These are phyloP conservation scores for Ibidorhyncha struthersii DNA, from an alignment of 2,113 vertebrate genomes.

Conservation along the genomic window DNA sequence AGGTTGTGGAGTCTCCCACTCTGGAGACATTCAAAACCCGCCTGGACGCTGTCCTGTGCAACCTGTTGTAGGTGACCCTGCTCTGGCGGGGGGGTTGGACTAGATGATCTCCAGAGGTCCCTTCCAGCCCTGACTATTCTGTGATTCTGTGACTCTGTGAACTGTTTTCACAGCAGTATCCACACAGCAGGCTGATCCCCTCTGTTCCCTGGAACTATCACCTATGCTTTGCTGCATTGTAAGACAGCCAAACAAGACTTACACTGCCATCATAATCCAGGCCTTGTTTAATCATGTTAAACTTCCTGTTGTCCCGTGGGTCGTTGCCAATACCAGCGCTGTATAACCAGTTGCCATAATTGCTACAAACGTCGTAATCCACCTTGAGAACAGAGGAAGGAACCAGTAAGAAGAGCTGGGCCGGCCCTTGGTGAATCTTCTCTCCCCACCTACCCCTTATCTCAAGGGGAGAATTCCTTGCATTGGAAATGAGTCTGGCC, in stretches of 20 bases:
- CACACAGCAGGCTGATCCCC: background rate
- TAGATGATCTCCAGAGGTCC: too few species aligned
- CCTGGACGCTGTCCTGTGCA: too few species aligned
- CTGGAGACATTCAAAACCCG: too few species aligned
- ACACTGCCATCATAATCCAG: constrained; percentile 80
- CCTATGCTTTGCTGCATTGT: background rate
- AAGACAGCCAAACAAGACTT: background rate
- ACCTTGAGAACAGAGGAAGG: constrained; percentile 63
- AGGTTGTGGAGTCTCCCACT: too few species aligned
- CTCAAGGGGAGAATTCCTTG: background rate
- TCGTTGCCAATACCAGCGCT: constrained; percentile 83
- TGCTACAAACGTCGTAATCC: constrained; percentile 82
- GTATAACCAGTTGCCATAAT: constrained; percentile 87
- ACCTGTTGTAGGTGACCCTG: too few species aligned
- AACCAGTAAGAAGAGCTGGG: background rate
- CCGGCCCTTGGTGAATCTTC: background rate
- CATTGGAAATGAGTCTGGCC: background rate
- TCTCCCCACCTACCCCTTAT: background rate
- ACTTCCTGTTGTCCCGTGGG: constrained; percentile 83
- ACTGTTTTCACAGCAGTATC: background rate
- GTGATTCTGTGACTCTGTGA: too few species aligned
- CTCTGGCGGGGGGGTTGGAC: too few species aligned
- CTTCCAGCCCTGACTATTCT: too few species aligned
- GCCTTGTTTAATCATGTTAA: constrained; percentile 86
- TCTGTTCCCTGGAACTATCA: background rate